Evolutionary conservation across 2,113 vertebrate genomes (phyloP).

Genomic region (Galbula dea): DNA sequence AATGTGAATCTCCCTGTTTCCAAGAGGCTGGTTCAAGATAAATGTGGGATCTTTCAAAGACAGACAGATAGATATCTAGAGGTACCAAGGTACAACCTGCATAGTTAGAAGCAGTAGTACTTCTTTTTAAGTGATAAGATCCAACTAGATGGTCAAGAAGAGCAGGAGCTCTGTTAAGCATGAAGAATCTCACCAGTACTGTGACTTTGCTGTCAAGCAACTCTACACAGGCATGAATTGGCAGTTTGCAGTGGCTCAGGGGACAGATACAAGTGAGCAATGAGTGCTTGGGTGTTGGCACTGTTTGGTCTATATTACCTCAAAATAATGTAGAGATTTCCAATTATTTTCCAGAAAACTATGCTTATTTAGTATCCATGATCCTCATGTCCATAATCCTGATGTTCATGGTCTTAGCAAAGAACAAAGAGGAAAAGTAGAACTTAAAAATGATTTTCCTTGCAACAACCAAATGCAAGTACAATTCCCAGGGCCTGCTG

Average conservation of each 20-base stretch:
- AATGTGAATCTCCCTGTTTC: slow-evolving; percentile 27
- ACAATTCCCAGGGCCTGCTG: background rate
- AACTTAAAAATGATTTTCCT: background rate
- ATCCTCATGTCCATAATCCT: no score
- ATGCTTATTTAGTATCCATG: background rate
- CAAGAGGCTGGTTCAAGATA: background rate
- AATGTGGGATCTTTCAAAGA: slow-evolving; percentile 6
- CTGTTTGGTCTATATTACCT: background rate
- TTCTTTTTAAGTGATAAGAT: slow-evolving; percentile 24
- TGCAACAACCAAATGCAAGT: background rate
- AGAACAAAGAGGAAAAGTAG: background rate
- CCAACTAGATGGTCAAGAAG: background rate
- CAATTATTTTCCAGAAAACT: background rate
- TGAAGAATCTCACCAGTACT: background rate
- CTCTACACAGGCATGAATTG: background rate
- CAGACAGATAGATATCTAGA: background rate
- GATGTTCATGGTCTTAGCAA: background rate
- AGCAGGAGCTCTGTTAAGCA: background rate
- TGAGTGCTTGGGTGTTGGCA: background rate
- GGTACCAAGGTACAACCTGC: background rate
- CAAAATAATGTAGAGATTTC: background rate
- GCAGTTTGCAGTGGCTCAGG: background rate
- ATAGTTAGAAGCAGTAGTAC: background rate
- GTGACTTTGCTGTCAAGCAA: background rate
- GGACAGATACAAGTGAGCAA: background rate